phyloP scores from a whole-genome alignment of 2,113 vertebrate genomes.

The Theristicus caerulescens region DNA sequence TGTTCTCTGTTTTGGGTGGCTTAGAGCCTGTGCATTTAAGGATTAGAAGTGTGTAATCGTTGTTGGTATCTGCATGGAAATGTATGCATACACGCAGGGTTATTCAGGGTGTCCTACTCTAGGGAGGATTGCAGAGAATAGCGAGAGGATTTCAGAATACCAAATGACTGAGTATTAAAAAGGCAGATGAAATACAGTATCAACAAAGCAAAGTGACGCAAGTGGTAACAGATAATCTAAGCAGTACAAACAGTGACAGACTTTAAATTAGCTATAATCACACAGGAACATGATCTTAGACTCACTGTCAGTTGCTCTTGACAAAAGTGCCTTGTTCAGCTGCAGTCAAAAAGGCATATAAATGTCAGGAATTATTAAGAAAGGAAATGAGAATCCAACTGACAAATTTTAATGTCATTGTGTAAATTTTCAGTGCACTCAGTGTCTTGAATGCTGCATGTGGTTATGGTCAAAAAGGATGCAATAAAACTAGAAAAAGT shows the following conservation, averaged over 20 bases:
- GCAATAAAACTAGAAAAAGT: background rate
- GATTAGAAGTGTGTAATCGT: background rate
- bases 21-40: background rate
- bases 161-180: background rate
- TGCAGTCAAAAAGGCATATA: background rate
- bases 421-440: background rate
- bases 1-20: background rate
- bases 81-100: background rate
- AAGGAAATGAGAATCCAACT: background rate
- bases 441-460: background rate
- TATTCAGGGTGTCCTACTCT: background rate
- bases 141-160: background rate
- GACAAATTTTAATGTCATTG: background rate
- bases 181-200: background rate
- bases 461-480: background rate
- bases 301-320: background rate
- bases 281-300: background rate
- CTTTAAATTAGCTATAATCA: background rate
- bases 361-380: background rate
- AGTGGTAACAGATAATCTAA: background rate
- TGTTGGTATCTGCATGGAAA: background rate
- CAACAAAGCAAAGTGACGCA: background rate
- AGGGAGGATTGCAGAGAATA: background rate
- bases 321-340: background rate
- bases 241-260: background rate